Evolutionary conservation across 1,140 invertebrate species (phyloP).

Genomic region (Drosophila jambulina): DNA sequence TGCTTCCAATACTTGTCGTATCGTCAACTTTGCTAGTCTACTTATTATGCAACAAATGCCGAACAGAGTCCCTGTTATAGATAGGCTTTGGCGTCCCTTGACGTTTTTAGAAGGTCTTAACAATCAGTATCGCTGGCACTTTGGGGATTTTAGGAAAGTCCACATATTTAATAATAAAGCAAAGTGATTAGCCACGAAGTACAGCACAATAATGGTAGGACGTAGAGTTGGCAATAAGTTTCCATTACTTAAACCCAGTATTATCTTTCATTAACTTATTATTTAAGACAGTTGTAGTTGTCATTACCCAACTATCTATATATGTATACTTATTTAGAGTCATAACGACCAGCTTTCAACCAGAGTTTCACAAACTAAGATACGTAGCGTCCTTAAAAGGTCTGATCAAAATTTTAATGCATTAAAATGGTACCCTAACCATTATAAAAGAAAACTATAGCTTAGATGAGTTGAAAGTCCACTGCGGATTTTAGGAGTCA

Average conservation of each 20-base stretch:
- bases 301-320: background rate
- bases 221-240: background rate
- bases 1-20: background rate
- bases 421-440: background rate
- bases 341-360: background rate
- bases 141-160: slow-evolving; percentile 4
- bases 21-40: slow-evolving; percentile 9
- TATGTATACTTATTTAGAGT: background rate
- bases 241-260: background rate
- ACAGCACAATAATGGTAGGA: background rate
- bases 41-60: slow-evolving; percentile 25
- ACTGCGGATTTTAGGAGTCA: background rate
- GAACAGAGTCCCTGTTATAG: background rate
- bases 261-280: background rate
- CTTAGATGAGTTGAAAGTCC: no score
- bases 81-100: background rate
- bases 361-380: background rate
- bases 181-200: background rate
- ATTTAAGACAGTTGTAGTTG: background rate
- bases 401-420: background rate
- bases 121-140: background rate
- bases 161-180: background rate
- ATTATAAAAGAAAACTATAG: no score
- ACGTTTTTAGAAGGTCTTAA: background rate
- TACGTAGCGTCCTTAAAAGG: background rate